These are phyloP conservation scores for Heliconius eleuchia DNA, from an alignment of 1,140 invertebrate species.

Conservation along the genomic window DNA sequence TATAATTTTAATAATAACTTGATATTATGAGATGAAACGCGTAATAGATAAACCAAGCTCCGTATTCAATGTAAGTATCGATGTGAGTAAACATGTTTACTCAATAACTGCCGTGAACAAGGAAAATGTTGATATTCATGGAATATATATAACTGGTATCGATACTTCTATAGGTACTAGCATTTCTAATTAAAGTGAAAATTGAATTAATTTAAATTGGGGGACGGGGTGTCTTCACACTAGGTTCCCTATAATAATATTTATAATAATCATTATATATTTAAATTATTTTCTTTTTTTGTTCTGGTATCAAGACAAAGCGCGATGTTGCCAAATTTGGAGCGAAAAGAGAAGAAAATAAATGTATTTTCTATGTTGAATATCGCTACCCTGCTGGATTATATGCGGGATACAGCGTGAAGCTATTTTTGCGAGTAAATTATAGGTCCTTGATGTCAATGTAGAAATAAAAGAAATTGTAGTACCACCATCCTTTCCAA, in stretches of 20 bases:
- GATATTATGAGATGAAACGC: constrained; percentile 1
- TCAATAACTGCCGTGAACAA: not conserved
- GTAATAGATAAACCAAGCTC: not conserved
- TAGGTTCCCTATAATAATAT: too few species aligned
- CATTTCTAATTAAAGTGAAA: not conserved
- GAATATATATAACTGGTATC: not conserved
- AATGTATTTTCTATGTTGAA: too few species aligned
- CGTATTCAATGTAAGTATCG: not conserved
- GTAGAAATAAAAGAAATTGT: not conserved
- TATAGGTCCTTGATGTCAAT: not conserved
- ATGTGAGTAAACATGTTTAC: constrained; percentile 6
- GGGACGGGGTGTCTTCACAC: too few species aligned
- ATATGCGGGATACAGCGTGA: too few species aligned
- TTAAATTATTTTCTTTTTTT: too few species aligned
- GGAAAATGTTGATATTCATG: constrained; percentile 2
- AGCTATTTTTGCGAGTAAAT: not conserved
- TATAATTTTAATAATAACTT: not conserved
- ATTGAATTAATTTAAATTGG: not conserved
- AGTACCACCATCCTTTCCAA: not conserved
- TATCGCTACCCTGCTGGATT: too few species aligned
- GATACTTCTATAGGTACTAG: not conserved
- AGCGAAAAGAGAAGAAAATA: too few species aligned
- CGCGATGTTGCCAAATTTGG: too few species aligned
- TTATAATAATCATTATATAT: too few species aligned
- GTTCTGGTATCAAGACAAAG: too few species aligned